A percentile compares a stretch with the other conserved stretches of the same genome.
Evolutionary conservation across 2,113 vertebrate genomes (phyloP).

Genomic region (Aramus guarauna): DNA sequence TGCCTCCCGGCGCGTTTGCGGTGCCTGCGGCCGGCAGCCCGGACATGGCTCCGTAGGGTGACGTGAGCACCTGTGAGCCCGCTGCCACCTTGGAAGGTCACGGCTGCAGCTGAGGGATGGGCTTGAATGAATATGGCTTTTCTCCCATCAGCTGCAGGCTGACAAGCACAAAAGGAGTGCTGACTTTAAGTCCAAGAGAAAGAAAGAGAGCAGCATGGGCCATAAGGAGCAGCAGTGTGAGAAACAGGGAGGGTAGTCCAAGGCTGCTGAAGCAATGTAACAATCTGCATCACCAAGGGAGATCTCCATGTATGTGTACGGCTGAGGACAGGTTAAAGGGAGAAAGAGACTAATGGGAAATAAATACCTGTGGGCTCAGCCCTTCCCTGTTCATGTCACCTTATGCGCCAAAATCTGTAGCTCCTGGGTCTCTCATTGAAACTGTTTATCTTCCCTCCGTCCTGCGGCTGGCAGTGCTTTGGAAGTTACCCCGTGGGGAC

Average conservation of each 20-base stretch:
- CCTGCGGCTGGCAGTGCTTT: neutral
- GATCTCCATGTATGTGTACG: neutral
- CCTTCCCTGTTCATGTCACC: neutral
- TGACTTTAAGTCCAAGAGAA: neutral
- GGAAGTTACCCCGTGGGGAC: neutral
- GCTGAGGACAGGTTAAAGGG: neutral
- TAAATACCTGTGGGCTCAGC: neutral
- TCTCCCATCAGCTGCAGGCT: neutral
- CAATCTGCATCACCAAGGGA: neutral
- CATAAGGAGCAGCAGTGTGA: neutral
- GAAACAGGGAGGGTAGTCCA: neutral
- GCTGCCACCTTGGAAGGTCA: neutral
- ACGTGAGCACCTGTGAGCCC: neutral
- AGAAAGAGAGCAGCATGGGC: neutral
- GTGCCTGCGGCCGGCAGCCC: neutral
- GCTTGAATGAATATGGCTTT: neutral
- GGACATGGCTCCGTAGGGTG: accelerated
- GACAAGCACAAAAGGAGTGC: neutral
- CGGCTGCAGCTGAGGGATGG: neutral
- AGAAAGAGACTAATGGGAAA: neutral
- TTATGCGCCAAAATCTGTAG: neutral
- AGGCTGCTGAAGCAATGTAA: neutral
- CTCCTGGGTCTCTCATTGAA: neutral
- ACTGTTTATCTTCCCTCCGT: neutral
- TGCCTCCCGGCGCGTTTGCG: neutral